Base-by-base conservation (phyloP, 1,140 invertebrate genomes). In the Heliconius hermathena region DNA sequence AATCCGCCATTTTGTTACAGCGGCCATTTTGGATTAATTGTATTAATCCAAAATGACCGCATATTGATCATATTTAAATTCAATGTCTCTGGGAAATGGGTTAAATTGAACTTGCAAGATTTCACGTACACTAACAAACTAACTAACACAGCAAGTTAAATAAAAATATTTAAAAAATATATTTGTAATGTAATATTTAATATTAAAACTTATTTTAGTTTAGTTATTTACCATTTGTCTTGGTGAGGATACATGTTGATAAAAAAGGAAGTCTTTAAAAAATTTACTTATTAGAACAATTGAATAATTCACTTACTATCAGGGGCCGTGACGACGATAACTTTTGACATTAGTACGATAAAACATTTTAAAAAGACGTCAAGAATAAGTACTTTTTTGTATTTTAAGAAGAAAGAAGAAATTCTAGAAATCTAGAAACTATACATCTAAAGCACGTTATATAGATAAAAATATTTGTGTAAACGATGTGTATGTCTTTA, bases 251-350 rank as follows among this genome's bases (percentile, higher is more conserved):
- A 78, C 77, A 33, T 4, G 41, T 71, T 13, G 52, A 36, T 76
- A 73, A 77, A 78, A 80, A 60, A 46, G 79, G 75, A 80, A 80
- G 79, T 76, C 76, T 54, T 81, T 36, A 54, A 81, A 76, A 72
- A 73, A 81, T 54, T 77, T 46, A 77, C 70, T 80, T 38, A 80
- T 80, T 77, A 70, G 22, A 46, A 77, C 79, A 81, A 77, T 81
- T 77, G 79, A 71, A 81, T 81, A 57, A 81, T 81, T 66, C 33
- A 26, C 26, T 60, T 29, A 26, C 46, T 72, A 76, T 76, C 74
- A 38, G 52, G 16, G 74, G 49, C 70, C 66, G 33, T 72, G 60
- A 52, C 38, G 60, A 38, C 52, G 73, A 76, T 80, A 80, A 71
- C 78, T 76, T 80, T 76, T 76, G 78, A 80, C 77, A 71, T 79